Base-by-base conservation (phyloP, 2,113 vertebrate genomes). In the Mohoua ochrocephala region DNA sequence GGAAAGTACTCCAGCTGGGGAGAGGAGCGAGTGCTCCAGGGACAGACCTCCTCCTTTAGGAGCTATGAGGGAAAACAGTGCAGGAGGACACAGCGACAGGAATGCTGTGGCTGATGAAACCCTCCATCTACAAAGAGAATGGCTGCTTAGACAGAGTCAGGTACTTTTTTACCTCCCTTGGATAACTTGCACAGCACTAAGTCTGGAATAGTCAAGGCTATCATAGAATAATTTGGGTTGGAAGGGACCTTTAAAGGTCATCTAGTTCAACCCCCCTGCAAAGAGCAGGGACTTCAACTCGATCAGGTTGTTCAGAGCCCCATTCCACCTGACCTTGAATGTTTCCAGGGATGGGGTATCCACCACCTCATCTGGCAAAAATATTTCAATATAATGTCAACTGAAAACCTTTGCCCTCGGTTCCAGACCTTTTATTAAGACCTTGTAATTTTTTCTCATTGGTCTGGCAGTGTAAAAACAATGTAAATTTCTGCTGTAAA, bases 111-210 rank as follows among this genome's bases (percentile, higher is more conserved):
- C 77, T 78, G 56, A 33, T 21, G 37, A 27, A 75, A 54, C 31
- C 41, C 11, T 2, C 2, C 18, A 2, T 1, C 35, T 7, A 3
- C 24, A 41, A 22, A n/a, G 52, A 61, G 13, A 82, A 52, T 7
- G 0, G 0, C 22, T 3, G 3, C n/a, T 37, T 24, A n/a, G 28
- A 19, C 71, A 64, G 49, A 80, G 42, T 15, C 73, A 47, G 35
- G n/a, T 16, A 5, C 10, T 2, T 53, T n/a, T 47, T 27, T 16
- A 88, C 24, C 50, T 93, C 15, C 37, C 74, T 30, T 28, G 39
- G 18, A 28, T n/a, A 41, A 79, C 10, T 45, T 41, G 30, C 68
- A 45, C 16, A 56, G 49, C 13, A 19, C 4, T 21, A 78, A 68
- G 23, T 28, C 26, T 52, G 57, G 21, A 71, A 59, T 0, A 68